These are phyloP conservation scores for Sebastes cheni DNA, from an alignment of 2,797 vertebrate species.

Conservation along the genomic window DNA sequence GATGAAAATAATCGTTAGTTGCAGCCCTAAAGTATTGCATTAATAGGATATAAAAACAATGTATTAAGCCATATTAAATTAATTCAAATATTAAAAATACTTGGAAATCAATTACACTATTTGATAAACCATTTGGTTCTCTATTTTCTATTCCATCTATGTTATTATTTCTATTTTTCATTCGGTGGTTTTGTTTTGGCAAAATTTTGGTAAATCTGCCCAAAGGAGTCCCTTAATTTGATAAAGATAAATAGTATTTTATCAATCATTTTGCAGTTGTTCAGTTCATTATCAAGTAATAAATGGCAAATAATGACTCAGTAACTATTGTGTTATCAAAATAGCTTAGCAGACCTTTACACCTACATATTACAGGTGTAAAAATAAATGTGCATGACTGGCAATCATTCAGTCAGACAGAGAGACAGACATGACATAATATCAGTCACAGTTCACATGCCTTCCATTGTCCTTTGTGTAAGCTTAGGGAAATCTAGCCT, in stretches of 20 bases:
- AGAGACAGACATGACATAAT: slow-evolving; percentile 14
- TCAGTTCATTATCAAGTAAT: background rate
- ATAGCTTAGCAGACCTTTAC: background rate
- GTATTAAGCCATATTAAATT: background rate
- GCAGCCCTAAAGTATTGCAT: too few species aligned
- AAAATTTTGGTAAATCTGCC: background rate
- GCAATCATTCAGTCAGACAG: background rate
- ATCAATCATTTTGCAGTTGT: background rate
- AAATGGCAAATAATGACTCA: background rate
- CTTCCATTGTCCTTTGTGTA: background rate
- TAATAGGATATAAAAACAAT: too few species aligned
- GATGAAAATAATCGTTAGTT: too few species aligned
- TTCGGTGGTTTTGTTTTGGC: background rate
- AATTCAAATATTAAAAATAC: background rate
- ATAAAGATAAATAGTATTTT: background rate
- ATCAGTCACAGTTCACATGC: background rate
- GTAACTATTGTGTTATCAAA: background rate
- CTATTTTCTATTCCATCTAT: background rate
- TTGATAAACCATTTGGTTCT: background rate
- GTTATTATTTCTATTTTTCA: background rate
- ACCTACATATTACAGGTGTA: background rate
- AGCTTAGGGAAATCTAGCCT: background rate
- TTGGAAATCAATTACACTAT: background rate
- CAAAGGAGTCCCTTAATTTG: background rate
- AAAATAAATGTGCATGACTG: background rate